phyloP scores from a whole-genome alignment of 1,140 invertebrate genomes.

The Drosophila sp. region DNA sequence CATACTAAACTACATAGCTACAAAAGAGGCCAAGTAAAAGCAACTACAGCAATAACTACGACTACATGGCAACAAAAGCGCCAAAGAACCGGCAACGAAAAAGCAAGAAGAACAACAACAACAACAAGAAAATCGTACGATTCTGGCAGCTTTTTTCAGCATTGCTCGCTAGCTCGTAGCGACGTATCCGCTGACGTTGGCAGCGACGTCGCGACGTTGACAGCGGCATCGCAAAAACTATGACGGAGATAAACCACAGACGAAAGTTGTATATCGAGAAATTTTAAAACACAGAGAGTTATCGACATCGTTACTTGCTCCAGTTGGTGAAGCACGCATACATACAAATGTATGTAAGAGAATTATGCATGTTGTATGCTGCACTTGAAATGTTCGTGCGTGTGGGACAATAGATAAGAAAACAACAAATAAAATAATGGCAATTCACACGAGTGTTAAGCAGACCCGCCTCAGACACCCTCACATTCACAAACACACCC shows the following conservation, averaged over 20 bases:
- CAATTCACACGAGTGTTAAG: slow-evolving; percentile 1
- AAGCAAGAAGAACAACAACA: slow-evolving; percentile 40
- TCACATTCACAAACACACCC: too few species aligned
- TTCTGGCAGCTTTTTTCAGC: slow-evolving; percentile 60
- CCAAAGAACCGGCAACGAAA: slow-evolving; percentile 55
- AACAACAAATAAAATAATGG: slow-evolving; percentile 12
- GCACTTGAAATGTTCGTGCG: slow-evolving; percentile 31
- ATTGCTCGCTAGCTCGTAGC: slow-evolving; percentile 23
- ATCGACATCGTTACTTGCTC: slow-evolving; percentile 24
- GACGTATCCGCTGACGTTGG: slow-evolving; percentile 41
- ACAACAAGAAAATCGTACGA: slow-evolving; percentile 78
- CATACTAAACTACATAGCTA: not conserved
- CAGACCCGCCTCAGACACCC: not conserved
- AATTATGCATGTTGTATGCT: slow-evolving; percentile 1
- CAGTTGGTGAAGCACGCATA: slow-evolving; percentile 19
- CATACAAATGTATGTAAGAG: not conserved
- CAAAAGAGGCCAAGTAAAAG: slow-evolving; percentile 32
- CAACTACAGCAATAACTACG: slow-evolving; percentile 29
- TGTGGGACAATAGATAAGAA: slow-evolving; percentile 19
- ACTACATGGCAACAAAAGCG: slow-evolving; percentile 40
- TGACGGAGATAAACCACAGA: slow-evolving; percentile 48
- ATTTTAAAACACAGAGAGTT: slow-evolving; percentile 1
- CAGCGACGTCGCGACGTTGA: slow-evolving; percentile 49
- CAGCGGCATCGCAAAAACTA: slow-evolving; percentile 31
- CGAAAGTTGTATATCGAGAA: slow-evolving; percentile 30